Conservation (phyloP, 2,113 vertebrate genomes). For the Cryptoleucopteryx plumbea region DNA sequence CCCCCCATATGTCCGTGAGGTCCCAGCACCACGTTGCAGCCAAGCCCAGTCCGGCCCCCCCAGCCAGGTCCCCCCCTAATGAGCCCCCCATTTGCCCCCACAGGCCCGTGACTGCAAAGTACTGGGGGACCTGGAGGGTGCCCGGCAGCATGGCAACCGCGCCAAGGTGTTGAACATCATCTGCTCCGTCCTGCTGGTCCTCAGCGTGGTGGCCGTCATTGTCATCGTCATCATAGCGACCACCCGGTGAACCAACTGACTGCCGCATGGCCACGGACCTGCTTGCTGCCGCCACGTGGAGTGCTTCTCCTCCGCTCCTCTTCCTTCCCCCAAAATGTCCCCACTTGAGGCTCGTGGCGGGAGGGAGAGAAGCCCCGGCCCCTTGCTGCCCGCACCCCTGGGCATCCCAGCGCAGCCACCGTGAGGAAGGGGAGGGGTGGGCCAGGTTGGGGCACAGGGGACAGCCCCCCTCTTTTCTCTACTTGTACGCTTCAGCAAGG, state of each 20-base stretch:
- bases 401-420: neutral
- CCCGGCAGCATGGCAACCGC: neutral
- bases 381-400: neutral
- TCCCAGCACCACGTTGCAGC: too few relatives aligned
- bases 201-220: accelerated
- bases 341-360: accelerated
- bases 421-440: neutral
- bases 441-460: accelerated
- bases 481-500: neutral
- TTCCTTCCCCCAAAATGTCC: neutral
- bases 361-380: accelerated
- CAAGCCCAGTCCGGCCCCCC: too few relatives aligned
- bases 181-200: neutral
- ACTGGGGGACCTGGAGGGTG: neutral
- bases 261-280: accelerated
- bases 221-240: accelerated
- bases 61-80: too few relatives aligned
- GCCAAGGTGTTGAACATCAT: conserved; percentile 7
- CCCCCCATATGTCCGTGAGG: too few relatives aligned
- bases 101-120: conserved; percentile 35
- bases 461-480: neutral
- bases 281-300: neutral
- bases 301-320: neutral
- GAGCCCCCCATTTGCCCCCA: neutral
- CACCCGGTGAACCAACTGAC: accelerated